Percentiles rank a stretch among this genome's conserved stretches.
These are phyloP conservation scores for Periplaneta americana DNA, from an alignment of 1,140 invertebrate species.

Conservation along the genomic window DNA sequence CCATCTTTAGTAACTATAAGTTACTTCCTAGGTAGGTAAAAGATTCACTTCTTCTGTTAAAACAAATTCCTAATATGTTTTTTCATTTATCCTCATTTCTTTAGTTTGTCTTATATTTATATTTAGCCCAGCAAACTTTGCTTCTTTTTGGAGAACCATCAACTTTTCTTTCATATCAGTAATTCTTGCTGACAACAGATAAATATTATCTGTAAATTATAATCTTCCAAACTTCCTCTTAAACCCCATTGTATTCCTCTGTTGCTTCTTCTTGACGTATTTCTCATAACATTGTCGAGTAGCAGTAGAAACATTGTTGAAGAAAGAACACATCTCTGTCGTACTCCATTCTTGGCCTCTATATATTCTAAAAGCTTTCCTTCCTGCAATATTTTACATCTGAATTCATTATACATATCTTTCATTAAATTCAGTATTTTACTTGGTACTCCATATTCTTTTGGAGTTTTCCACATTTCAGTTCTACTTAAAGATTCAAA, in stretches of 20 bases:
- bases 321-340: neutral
- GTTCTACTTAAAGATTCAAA: neutral
- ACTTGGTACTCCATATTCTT: neutral
- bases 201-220: neutral
- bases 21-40: neutral
- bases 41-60: neutral
- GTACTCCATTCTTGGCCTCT: neutral
- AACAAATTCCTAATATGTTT: neutral
- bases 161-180: neutral
- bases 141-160: neutral
- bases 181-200: neutral
- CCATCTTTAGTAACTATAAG: neutral
- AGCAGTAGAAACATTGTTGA: neutral
- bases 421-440: neutral
- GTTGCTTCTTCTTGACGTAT: neutral
- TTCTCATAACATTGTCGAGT: neutral
- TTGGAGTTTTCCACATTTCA: neutral
- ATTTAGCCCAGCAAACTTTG: neutral
- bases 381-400: neutral
- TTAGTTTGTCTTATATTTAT: neutral
- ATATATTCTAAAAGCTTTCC: neutral
- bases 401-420: neutral
- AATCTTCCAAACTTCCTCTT: neutral
- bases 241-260: neutral
- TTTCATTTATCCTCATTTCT: neutral